phyloP scores from a whole-genome alignment of 2,113 vertebrate genomes.

The Notechis scutatus region DNA sequence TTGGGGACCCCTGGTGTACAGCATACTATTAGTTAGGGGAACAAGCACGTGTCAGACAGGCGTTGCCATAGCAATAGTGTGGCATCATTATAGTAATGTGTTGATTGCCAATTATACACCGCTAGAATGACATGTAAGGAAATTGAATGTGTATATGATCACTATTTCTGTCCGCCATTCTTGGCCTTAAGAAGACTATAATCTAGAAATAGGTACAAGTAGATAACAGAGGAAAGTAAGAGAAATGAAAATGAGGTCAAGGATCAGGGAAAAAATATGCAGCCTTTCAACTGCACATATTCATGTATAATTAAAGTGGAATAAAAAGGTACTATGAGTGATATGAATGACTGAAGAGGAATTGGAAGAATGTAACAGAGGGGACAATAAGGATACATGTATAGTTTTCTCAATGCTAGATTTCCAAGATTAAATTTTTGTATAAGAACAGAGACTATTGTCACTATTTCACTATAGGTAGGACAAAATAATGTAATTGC shows the following conservation, averaged over 20 bases:
- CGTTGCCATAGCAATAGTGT: background rate
- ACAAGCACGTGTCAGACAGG: background rate
- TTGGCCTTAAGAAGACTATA: too few species aligned
- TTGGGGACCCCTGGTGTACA: too few species aligned
- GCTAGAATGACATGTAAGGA: background rate
- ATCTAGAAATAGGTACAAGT: background rate
- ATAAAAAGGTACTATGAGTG: background rate
- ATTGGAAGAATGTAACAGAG: background rate
- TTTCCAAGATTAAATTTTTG: background rate
- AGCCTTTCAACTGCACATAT: background rate
- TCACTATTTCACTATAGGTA: background rate
- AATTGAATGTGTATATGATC: background rate
- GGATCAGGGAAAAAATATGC: background rate
- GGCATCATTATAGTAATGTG: background rate
- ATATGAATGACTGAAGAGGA: background rate
- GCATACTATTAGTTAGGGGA: background rate
- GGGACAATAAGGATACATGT: too few species aligned
- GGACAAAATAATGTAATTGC: background rate
- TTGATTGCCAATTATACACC: slow-evolving; percentile 1
- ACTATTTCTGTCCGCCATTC: background rate
- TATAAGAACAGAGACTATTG: background rate
- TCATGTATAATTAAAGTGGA: background rate
- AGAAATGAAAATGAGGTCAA: background rate
- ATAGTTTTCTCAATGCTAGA: background rate
- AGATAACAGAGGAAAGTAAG: background rate